Evolutionary conservation across 1,140 invertebrate genomes (phyloP).

Genomic region (Drosophila insularis): DNA sequence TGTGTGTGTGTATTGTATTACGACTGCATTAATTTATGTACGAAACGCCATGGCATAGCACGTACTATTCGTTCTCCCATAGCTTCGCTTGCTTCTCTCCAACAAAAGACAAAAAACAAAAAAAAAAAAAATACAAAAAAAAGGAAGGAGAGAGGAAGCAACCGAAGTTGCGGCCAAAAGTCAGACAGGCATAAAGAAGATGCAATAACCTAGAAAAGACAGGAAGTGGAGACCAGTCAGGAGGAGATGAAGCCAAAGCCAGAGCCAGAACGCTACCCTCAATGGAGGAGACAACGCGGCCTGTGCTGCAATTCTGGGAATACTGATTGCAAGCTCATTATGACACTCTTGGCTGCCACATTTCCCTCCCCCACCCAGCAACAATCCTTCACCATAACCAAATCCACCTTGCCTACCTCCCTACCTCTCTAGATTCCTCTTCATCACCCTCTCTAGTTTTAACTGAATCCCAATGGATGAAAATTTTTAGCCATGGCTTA

Average conservation of each 20-base stretch:
- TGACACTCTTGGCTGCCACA: conserved; percentile 2
- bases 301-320: conserved; percentile 36
- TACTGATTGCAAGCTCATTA: conserved; percentile 57
- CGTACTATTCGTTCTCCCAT: conserved; percentile 45
- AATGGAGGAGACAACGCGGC: background rate
- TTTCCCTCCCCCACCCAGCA: background rate
- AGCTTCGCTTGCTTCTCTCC: background rate
- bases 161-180: conserved; percentile 47
- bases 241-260: background rate
- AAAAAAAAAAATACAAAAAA: no score
- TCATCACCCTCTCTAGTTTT: background rate
- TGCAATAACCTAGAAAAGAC: conserved; percentile 50
- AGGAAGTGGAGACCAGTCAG: conserved; percentile 48
- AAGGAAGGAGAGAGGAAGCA: background rate
- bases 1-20: conserved; percentile 58
- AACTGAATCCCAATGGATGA: background rate
- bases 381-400: conserved; percentile 3
- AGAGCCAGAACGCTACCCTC: background rate
- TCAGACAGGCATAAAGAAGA: conserved; percentile 63
- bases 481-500: conserved; percentile 1
- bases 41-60: conserved; percentile 60
- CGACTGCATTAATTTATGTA: conserved; percentile 78
- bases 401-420: background rate
- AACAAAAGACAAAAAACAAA: no score
- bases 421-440: background rate